Percentiles rank a stretch among this genome's conserved stretches.
These are phyloP conservation scores for Nasua narica DNA, from an alignment of 2,797 vertebrate genomes.

Conservation along the genomic window DNA sequence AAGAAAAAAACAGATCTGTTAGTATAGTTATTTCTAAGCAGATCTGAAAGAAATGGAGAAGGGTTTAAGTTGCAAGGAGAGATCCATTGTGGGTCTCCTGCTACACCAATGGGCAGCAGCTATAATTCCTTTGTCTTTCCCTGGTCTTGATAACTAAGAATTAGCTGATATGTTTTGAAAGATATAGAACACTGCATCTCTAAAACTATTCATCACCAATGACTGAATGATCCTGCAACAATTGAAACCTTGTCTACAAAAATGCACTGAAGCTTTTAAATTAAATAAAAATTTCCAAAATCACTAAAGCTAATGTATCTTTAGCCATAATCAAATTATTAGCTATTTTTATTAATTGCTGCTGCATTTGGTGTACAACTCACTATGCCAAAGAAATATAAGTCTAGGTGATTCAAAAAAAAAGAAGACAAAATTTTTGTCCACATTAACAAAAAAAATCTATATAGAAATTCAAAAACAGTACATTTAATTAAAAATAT, in stretches of 20 bases:
- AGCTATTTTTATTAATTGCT: neutral
- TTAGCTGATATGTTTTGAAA: neutral
- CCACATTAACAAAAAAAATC: neutral
- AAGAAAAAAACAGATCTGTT: neutral
- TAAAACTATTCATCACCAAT: slow-evolving; percentile 33
- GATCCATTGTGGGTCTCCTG: neutral
- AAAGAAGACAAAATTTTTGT: slow-evolving; percentile 16
- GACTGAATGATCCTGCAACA: neutral
- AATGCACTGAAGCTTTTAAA: slow-evolving; percentile 17
- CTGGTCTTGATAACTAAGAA: neutral
- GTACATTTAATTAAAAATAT: neutral
- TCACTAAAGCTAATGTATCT: slow-evolving; percentile 48
- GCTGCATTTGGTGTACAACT: slow-evolving; percentile 61
- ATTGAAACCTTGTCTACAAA: slow-evolving; percentile 38
- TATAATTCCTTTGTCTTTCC: neutral
- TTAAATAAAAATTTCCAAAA: slow-evolving; percentile 55
- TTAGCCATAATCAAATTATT: slow-evolving; percentile 33
- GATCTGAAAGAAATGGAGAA: neutral
- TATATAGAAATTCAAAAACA: neutral
- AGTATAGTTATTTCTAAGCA: neutral
- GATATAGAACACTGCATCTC: neutral
- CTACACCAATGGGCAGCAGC: neutral
- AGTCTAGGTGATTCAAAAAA: slow-evolving; percentile 59
- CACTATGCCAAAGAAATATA: slow-evolving; percentile 53
- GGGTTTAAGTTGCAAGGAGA: neutral